Evolutionary conservation across 2,797 vertebrate species (phyloP).

Genomic region (Characodon lateralis): DNA sequence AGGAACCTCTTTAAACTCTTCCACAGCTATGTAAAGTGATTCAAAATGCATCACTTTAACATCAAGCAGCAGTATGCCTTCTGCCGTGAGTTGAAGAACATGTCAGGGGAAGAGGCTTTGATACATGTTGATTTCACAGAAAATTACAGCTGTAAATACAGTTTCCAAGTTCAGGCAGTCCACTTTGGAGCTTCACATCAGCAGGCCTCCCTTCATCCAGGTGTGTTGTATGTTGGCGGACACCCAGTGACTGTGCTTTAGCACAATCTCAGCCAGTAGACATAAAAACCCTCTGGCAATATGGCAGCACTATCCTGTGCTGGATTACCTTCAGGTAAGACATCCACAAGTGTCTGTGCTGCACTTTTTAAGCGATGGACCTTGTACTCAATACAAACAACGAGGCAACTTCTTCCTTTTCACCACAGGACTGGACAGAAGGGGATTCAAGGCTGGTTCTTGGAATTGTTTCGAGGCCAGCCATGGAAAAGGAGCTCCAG

Average conservation of each 20-base stretch:
- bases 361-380: conserved; percentile 6
- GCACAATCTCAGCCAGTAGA: neutral
- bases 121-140: neutral
- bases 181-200: conserved; percentile 4
- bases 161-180: neutral
- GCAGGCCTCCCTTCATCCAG: neutral
- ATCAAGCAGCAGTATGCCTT: no score
- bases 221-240: neutral
- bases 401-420: conserved; percentile 7
- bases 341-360: conserved; percentile 8
- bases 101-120: no score
- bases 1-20: no score
- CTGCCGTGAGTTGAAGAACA: no score
- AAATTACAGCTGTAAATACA: neutral
- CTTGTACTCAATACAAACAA: neutral
- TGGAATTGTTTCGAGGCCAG: conserved; percentile 1
- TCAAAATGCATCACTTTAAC: no score
- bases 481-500: neutral
- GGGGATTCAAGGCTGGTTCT: neutral
- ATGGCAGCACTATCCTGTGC: neutral
- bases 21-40: no score
- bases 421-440: neutral
- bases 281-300: neutral
- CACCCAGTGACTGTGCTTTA: neutral
- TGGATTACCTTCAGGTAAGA: neutral